Evolutionary conservation across 1,140 invertebrate genomes (phyloP).

Genomic region (Trichoplusia ni): DNA sequence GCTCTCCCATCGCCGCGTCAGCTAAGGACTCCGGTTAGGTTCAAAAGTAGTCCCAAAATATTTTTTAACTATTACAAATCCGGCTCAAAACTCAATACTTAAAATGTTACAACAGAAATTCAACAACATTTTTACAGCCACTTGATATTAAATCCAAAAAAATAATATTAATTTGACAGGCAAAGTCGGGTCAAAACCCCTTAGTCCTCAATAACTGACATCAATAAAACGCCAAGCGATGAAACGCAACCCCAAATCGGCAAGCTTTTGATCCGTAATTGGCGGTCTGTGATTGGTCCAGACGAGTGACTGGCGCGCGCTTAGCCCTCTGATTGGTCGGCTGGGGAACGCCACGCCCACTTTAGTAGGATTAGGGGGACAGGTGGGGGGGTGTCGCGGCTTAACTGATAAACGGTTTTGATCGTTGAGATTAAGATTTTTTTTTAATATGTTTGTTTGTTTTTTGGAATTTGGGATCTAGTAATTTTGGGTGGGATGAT

Average conservation of each 20-base stretch:
- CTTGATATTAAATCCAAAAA: not conserved
- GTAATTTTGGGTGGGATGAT: too few species aligned
- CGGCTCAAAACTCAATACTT: too few species aligned
- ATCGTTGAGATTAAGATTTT: slow-evolving; percentile 40
- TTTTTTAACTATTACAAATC: too few species aligned
- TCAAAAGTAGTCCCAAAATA: too few species aligned
- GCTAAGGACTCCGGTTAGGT: too few species aligned
- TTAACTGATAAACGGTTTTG: slow-evolving; percentile 43
- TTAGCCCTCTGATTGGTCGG: slow-evolving; percentile 47
- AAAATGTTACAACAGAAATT: too few species aligned
- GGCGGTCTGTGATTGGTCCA: slow-evolving; percentile 53
- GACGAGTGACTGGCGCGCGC: slow-evolving; percentile 43
- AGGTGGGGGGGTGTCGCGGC: slow-evolving; percentile 39
- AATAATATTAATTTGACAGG: slow-evolving; percentile 23
- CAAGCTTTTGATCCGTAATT: slow-evolving; percentile 66
- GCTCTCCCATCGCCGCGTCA: too few species aligned
- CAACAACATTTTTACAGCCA: not conserved
- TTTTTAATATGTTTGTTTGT: not conserved
- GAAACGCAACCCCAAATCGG: slow-evolving; percentile 68
- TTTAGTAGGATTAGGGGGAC: slow-evolving; percentile 57
- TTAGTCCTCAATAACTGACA: slow-evolving; percentile 37
- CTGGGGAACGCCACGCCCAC: slow-evolving; percentile 42
- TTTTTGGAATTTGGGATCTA: not conserved
- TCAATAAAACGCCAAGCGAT: slow-evolving; percentile 56
- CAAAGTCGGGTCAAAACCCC: slow-evolving; percentile 34